Percentiles rank a stretch among this genome's conserved stretches.
These are phyloP conservation scores for Chroicocephalus ridibundus DNA, from an alignment of 2,113 vertebrate genomes.

Conservation along the genomic window DNA sequence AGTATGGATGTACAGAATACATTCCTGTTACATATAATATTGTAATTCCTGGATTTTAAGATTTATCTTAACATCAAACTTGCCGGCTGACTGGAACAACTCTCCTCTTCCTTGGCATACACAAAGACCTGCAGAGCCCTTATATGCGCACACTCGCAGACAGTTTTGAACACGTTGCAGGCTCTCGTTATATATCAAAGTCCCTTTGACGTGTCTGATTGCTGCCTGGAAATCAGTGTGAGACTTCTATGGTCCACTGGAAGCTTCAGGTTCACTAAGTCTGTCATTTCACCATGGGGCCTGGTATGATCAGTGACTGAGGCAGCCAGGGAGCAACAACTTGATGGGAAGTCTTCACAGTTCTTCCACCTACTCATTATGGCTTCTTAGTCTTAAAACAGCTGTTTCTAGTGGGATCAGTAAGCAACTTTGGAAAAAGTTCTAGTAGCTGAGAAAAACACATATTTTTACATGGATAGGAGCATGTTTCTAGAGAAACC, in stretches of 20 bases:
- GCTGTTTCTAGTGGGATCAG: not conserved
- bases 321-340: not conserved
- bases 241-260: not conserved
- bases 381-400: not conserved
- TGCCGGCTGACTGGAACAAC: not conserved
- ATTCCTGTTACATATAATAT: not conserved
- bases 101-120: not conserved
- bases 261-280: not conserved
- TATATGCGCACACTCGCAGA: not conserved
- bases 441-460: not conserved
- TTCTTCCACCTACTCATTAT: not conserved
- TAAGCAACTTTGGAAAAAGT: not conserved
- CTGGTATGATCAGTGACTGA: not conserved
- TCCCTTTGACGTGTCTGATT: conserved; percentile 11
- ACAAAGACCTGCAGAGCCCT: not conserved
- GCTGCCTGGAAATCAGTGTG: not conserved
- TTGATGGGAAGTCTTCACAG: not conserved
- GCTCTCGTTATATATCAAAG: not conserved
- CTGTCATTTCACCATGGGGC: not conserved
- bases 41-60: not conserved
- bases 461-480: not conserved
- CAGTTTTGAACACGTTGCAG: not conserved
- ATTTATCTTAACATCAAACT: not conserved
- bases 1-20: not conserved
- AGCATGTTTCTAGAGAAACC: not conserved